Evolutionary conservation across 1,140 invertebrate genomes (phyloP).

Genomic region (Arctopsyche grandis): DNA sequence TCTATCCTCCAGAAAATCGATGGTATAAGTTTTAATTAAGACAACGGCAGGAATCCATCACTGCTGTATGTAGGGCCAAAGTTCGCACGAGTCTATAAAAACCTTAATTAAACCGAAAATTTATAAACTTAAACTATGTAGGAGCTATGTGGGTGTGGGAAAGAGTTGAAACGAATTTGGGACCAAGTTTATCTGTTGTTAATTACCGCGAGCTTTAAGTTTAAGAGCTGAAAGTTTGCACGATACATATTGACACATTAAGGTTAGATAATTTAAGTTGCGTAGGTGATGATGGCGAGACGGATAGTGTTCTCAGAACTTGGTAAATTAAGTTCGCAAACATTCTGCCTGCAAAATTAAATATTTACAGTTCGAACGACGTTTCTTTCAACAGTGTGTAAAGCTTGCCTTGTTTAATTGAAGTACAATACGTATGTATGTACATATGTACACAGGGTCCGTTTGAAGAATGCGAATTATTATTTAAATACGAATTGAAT

Average conservation of each 20-base stretch:
- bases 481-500: slow-evolving; percentile 9
- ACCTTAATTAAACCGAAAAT: slow-evolving; percentile 7
- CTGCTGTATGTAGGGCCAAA: not conserved
- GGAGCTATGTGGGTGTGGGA: not conserved
- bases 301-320: no score
- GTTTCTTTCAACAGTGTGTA: no score
- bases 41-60: not conserved
- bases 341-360: no score
- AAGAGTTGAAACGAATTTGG: slow-evolving; percentile 23
- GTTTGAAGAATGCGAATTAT: not conserved
- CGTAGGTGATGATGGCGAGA: not conserved
- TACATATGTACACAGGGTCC: no score
- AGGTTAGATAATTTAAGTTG: not conserved
- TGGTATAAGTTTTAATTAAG: not conserved
- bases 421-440: not conserved
- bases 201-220: slow-evolving; percentile 16
- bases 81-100: not conserved
- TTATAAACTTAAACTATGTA: not conserved
- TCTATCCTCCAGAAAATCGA: no score
- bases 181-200: slow-evolving; percentile 16
- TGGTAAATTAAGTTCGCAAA: no score
- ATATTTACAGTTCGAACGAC: no score
- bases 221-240: not conserved
- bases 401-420: not conserved
- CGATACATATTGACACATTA: slow-evolving; percentile 10